Evolutionary conservation across 2,797 vertebrate species (phyloP), one percentile per base, ranked within the genome.

Genomic region (Acanthis flammea): DNA sequence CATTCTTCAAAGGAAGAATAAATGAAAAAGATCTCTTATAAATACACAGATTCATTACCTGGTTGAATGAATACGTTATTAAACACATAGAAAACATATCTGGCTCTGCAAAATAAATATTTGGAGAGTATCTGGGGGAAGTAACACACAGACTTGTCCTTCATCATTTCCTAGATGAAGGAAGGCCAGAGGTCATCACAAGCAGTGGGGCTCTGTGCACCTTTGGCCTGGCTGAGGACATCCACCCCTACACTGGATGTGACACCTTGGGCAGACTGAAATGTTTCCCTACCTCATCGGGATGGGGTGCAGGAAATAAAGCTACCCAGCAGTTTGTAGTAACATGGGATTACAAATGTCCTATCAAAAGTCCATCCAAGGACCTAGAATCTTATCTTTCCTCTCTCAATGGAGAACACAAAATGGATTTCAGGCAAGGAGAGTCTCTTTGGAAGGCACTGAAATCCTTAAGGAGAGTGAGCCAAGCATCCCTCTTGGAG

Each of bases 201-300:
- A 37, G 19, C 25, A 23, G 44, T 7, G 14, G 10, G 18, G 6
- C 25, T 82, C 35, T 31, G 17, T 11, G 15, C 35, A 35, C 13
- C 35, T 72, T 65, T 16, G 0, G 33, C 23, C n/a, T 16, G 11
- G 50, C 1, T 3, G 3, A 35, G 47, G 27, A 54, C 21, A 31
- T 18, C 19, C n/a, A 55, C 3, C 14, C 7, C 21, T 35, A 7
- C 4, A 1, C 0, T 23, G 23, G 10, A n/a, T 12, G 12, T 7
- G 47, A 35, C 21, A 10, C 3, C 48, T 62, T 42, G 33, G n/a
- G 63, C 53, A 51, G 33, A 10, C 15, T 18, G 37, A 47, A 39
- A 14, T 28, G 7, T 25, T 47, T 45, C 12, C 15, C n/a, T 4
- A 1, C 10, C 57, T 80, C 12, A 28, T 2, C 16, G 27, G 41